phyloP scores from a whole-genome alignment of 2,113 vertebrate genomes.

The Cephalopholis sonnerati region DNA sequence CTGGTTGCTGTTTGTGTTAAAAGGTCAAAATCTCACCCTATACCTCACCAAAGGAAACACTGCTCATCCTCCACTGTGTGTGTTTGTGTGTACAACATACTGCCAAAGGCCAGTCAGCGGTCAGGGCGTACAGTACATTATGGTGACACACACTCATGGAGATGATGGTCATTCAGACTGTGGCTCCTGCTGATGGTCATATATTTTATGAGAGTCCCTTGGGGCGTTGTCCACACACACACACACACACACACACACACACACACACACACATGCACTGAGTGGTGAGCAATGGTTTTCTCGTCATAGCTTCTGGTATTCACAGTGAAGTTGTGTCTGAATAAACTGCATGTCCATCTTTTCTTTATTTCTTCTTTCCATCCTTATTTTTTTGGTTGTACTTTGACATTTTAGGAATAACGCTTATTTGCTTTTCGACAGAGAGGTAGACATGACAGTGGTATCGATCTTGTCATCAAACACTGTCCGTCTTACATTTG shows the following conservation, averaged over 20 bases:
- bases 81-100: neutral
- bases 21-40: neutral
- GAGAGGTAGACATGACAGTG: neutral
- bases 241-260: constrained; percentile 1
- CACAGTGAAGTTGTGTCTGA: neutral
- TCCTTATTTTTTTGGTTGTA: neutral
- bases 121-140: neutral
- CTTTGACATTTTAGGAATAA: neutral
- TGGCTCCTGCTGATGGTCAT: constrained; percentile 27
- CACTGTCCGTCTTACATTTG: neutral
- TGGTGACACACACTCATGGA: constrained; percentile 10
- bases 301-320: neutral
- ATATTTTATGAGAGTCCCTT: constrained; percentile 16
- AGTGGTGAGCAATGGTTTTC: neutral
- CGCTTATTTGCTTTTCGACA: neutral
- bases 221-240: neutral
- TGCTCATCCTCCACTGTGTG: neutral
- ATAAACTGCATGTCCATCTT: neutral
- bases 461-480: no score
- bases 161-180: constrained; percentile 6
- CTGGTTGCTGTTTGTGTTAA: neutral
- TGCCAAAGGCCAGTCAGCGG: constrained; percentile 4
- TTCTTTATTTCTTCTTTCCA: neutral
- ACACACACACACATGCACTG: neutral
- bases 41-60: neutral